A percentile compares a stretch with the other conserved stretches of the same genome.
Conservation (phyloP, 2,113 vertebrate genomes). For the Zosterops pallidus region DNA sequence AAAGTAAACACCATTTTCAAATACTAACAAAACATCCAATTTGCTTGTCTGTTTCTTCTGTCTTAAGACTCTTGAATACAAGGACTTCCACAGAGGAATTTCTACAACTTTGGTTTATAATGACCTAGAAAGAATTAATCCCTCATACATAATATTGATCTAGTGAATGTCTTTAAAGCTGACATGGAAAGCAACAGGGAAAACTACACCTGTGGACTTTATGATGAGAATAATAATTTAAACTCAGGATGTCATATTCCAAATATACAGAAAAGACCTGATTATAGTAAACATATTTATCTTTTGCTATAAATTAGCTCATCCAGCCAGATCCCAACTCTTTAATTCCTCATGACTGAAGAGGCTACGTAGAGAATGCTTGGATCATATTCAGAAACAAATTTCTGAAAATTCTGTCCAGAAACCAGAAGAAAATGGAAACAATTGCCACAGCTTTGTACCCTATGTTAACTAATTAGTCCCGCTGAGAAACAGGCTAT, state of each 20-base stretch:
- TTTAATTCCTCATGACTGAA: not conserved
- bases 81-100: slow-evolving; percentile 3
- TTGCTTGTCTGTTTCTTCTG: not conserved
- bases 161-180: slow-evolving; percentile 21
- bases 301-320: not conserved
- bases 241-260: not conserved
- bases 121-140: slow-evolving; percentile 41
- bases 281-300: slow-evolving; percentile 36
- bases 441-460: not conserved
- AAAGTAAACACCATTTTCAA: not conserved
- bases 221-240: slow-evolving; percentile 49
- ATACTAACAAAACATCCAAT: not conserved
- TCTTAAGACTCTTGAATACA: not conserved
- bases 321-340: not conserved
- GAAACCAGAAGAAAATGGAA: not conserved
- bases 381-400: not conserved
- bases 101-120: slow-evolving; percentile 60
- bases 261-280: slow-evolving; percentile 51
- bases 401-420: not conserved
- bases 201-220: not conserved
- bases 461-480: not conserved
- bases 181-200: slow-evolving; percentile 4
- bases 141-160: not conserved
- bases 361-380: not conserved
- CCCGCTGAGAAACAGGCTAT: not conserved